Percentiles rank a stretch among this genome's conserved stretches.
Evolutionary conservation across 2,113 vertebrate genomes (phyloP).

Genomic region (Nibea albiflora): DNA sequence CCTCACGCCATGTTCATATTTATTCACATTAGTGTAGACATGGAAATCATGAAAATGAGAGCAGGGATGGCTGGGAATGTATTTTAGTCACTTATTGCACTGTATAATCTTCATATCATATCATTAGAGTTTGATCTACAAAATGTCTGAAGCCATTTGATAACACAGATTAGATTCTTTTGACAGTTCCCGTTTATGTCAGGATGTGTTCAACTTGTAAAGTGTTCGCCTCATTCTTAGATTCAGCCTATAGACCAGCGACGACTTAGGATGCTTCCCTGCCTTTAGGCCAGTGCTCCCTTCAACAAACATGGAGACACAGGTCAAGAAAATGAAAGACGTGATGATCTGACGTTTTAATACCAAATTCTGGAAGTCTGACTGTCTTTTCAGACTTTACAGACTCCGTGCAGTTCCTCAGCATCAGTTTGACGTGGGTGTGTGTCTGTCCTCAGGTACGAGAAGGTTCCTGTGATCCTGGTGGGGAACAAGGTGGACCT

Average conservation of each 20-base stretch:
- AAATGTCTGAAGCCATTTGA: not conserved
- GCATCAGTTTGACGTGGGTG: slow-evolving; percentile 33
- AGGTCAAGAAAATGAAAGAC: not conserved
- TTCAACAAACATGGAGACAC: not conserved
- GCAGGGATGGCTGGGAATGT: not conserved
- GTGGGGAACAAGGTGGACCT: slow-evolving; percentile 99
- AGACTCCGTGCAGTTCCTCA: not conserved
- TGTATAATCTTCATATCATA: not conserved
- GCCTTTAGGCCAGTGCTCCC: not conserved
- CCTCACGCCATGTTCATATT: not conserved
- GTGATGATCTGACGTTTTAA: not conserved
- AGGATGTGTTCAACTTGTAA: not conserved
- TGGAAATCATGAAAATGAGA: not conserved
- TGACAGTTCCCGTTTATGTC: not conserved
- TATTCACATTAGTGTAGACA: not conserved
- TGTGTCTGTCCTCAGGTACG: slow-evolving; percentile 87
- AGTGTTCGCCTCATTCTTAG: not conserved
- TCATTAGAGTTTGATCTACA: not conserved
- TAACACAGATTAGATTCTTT: not conserved
- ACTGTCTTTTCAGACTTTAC: not conserved
- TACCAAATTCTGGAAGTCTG: not conserved
- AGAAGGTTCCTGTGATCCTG: slow-evolving; percentile 98
- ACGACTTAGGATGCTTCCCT: not conserved
- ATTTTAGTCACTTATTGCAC: not conserved
- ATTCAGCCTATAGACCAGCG: not conserved